Conservation (phyloP, 2,113 vertebrate species). For the Poecilia latipinna region DNA sequence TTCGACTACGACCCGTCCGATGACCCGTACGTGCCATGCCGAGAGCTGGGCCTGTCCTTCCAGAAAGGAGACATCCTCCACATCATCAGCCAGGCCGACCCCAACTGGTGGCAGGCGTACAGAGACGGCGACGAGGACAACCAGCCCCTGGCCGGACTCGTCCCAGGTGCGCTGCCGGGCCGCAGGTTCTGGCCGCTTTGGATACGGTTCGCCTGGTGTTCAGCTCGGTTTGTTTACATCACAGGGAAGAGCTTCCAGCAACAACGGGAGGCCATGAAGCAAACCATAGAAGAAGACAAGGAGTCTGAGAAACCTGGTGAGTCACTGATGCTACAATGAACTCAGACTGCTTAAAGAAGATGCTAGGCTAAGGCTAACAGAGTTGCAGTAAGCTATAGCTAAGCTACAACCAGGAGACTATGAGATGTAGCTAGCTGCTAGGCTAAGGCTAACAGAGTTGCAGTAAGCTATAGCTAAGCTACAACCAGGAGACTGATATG, state of each 20-base stretch:
- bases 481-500: too few species aligned
- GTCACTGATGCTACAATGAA: neutral
- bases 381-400: too few species aligned
- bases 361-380: too few species aligned
- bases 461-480: too few species aligned
- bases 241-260: slow-evolving; percentile 98
- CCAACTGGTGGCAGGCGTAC: slow-evolving; percentile 99
- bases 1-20: slow-evolving; percentile 99
- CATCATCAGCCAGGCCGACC: slow-evolving; percentile 97
- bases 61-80: slow-evolving; percentile 99
- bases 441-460: neutral
- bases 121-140: slow-evolving; percentile 98
- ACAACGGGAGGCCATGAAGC: slow-evolving; percentile 99
- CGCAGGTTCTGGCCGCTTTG: neutral
- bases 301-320: slow-evolving; percentile 97
- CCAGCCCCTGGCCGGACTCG: slow-evolving; percentile 94
- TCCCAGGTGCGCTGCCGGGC: slow-evolving; percentile 85
- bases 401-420: too few species aligned
- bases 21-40: slow-evolving; percentile 96
- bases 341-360: too few species aligned
- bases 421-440: too few species aligned
- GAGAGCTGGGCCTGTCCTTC: slow-evolving; percentile 95
- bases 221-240: neutral
- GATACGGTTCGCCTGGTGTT: neutral
- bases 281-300: slow-evolving; percentile 98